These are phyloP conservation scores for Hylaea fasciaria DNA, from an alignment of 2,888 invertebrate species.

Conservation along the genomic window DNA sequence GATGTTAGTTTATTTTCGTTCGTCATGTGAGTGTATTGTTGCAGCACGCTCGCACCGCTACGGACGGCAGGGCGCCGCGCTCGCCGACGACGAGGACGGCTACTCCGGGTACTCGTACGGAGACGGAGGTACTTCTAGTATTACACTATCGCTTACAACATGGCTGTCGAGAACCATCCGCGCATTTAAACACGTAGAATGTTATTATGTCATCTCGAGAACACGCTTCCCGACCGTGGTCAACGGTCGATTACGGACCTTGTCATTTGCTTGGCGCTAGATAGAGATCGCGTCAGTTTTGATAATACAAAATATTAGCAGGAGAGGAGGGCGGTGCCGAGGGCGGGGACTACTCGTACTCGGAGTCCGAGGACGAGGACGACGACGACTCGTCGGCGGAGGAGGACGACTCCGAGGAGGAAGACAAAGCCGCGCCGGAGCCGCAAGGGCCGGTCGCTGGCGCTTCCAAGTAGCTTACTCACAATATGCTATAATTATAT, in stretches of 20 bases:
- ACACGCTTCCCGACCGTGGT: too few species aligned
- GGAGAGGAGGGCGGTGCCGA: constrained; percentile 82
- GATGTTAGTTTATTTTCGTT: too few species aligned
- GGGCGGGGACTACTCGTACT: constrained; percentile 71
- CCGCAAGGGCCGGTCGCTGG: neutral
- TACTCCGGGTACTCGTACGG: constrained; percentile 62
- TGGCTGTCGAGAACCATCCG: neutral
- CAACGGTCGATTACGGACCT: too few species aligned
- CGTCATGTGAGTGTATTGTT: constrained; percentile 39
- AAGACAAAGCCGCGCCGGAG: constrained; percentile 14
- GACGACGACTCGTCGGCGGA: constrained; percentile 51
- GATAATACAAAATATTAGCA: constrained; percentile 2
- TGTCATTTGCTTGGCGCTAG: too few species aligned
- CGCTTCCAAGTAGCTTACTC: constrained; percentile 10
- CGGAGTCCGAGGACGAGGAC: constrained; percentile 68
- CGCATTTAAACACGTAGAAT: too few species aligned
- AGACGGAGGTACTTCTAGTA: constrained; percentile 16
- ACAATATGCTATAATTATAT: constrained; percentile 7
- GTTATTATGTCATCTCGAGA: too few species aligned
- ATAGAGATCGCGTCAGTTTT: too few species aligned
- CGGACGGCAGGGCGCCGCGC: constrained; percentile 91
- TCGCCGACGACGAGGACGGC: constrained; percentile 86
- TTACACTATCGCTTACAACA: neutral
- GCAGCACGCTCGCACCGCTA: constrained; percentile 94
- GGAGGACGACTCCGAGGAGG: constrained; percentile 40